These are phyloP conservation scores for Labeo rohita DNA, from an alignment of 2,113 vertebrate genomes.

Conservation along the genomic window DNA sequence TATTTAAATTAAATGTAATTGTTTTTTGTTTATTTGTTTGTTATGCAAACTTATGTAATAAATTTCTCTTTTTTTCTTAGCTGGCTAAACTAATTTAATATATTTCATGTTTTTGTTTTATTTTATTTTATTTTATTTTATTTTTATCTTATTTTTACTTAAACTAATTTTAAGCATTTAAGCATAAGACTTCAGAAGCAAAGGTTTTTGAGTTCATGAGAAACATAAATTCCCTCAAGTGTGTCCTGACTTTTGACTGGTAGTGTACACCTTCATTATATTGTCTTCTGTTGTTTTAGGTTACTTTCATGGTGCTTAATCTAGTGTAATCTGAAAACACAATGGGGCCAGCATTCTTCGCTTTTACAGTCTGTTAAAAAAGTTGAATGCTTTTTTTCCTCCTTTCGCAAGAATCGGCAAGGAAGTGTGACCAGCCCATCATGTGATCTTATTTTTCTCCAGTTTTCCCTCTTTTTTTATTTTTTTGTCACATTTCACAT, in stretches of 20 bases:
- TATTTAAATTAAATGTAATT: no score
- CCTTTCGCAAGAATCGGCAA: not conserved
- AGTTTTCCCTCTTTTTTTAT: not conserved
- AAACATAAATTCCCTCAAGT: not conserved
- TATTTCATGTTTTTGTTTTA: no score
- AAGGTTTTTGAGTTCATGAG: not conserved
- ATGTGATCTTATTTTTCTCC: slow-evolving; percentile 13
- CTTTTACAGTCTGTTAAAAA: slow-evolving; percentile 21
- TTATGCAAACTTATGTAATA: no score
- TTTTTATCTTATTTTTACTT: no score
- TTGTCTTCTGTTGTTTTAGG: not conserved
- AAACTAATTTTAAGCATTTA: not conserved
- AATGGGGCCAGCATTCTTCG: not conserved
- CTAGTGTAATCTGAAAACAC: not conserved
- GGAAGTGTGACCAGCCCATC: slow-evolving; percentile 22
- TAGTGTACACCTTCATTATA: not conserved
- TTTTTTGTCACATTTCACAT: not conserved
- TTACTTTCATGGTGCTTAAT: not conserved
- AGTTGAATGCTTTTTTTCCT: not conserved
- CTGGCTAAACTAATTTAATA: no score
- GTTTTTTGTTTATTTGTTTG: no score
- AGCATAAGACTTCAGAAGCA: not conserved
- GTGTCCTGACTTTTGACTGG: slow-evolving; percentile 4
- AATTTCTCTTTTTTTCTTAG: no score
- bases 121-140: no score